phyloP scores from a whole-genome alignment of 1,140 invertebrate species.

The Branchinecta lindahli region DNA sequence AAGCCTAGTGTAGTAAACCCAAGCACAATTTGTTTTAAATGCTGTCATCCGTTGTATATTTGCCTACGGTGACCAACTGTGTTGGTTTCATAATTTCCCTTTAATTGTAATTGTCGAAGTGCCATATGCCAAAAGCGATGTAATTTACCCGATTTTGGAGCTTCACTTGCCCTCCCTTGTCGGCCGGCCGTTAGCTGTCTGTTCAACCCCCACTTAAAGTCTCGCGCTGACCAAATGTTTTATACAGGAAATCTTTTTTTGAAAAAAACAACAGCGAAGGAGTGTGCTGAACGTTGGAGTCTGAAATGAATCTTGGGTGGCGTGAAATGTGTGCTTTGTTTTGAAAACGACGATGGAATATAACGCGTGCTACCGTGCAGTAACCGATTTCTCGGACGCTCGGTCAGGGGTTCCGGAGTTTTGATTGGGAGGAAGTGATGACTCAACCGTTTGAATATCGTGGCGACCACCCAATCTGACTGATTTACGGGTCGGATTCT shows the following conservation, averaged over 20 bases:
- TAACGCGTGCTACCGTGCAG: constrained; percentile 2
- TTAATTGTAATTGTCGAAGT: constrained; percentile 7
- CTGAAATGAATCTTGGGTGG: background rate
- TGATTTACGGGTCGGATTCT: no score
- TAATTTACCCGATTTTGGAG: background rate
- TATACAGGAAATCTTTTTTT: constrained; percentile 9
- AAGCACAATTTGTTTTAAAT: no score
- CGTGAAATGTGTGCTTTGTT: background rate
- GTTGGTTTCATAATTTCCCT: background rate
- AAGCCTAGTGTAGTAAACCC: no score
- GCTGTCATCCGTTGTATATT: no score
- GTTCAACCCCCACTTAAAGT: background rate
- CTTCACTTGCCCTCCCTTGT: background rate
- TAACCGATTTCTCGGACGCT: background rate
- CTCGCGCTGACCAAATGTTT: constrained; percentile 2
- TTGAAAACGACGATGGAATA: background rate
- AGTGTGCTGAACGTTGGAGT: background rate
- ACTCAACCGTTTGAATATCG: no score
- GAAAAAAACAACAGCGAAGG: background rate
- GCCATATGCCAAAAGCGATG: background rate
- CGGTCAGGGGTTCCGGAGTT: background rate
- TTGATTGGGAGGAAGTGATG: no score
- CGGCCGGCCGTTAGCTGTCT: background rate
- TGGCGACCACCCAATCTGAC: no score
- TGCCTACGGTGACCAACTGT: no score